Percentiles rank a stretch among this genome's conserved stretches.
phyloP scores from a whole-genome alignment of 2,113 vertebrate genomes.

The Centropus unirufus region DNA sequence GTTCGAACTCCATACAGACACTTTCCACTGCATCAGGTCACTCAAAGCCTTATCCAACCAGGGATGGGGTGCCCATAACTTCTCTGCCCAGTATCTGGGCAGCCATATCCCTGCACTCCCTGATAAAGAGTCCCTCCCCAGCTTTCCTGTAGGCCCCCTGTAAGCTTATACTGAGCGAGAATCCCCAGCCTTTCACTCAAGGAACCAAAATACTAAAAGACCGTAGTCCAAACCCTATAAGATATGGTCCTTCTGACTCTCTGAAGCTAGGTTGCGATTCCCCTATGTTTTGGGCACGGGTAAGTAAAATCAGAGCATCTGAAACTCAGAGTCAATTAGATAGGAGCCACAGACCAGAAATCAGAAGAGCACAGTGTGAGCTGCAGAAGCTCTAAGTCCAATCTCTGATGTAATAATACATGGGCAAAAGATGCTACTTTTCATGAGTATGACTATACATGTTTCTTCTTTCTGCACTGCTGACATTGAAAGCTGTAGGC shows the following conservation, averaged over 20 bases:
- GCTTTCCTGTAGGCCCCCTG: too few relatives aligned
- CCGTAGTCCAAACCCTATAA: neutral
- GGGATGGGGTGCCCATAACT: too few relatives aligned
- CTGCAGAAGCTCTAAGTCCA: neutral
- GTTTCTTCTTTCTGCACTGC: neutral
- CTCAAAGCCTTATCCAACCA: too few relatives aligned
- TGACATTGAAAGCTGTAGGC: neutral
- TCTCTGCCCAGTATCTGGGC: too few relatives aligned
- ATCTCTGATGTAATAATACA: neutral
- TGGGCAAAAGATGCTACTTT: neutral
- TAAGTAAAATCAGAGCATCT: neutral
- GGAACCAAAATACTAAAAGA: neutral
- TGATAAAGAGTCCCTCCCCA: too few relatives aligned
- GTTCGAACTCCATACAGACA: too few relatives aligned
- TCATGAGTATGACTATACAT: neutral
- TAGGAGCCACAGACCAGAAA: neutral
- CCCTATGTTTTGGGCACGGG: neutral
- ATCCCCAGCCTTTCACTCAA: neutral
- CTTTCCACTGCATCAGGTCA: too few relatives aligned
- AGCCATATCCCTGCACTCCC: too few relatives aligned
- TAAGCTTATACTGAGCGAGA: neutral
- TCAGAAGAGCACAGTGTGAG: neutral
- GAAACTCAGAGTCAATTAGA: neutral
- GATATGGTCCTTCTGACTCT: neutral
- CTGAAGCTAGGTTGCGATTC: neutral